A percentile compares a stretch with the other conserved stretches of the same genome.
Evolutionary conservation across 2,888 invertebrate species (phyloP).

Genomic region (Boloria selene): DNA sequence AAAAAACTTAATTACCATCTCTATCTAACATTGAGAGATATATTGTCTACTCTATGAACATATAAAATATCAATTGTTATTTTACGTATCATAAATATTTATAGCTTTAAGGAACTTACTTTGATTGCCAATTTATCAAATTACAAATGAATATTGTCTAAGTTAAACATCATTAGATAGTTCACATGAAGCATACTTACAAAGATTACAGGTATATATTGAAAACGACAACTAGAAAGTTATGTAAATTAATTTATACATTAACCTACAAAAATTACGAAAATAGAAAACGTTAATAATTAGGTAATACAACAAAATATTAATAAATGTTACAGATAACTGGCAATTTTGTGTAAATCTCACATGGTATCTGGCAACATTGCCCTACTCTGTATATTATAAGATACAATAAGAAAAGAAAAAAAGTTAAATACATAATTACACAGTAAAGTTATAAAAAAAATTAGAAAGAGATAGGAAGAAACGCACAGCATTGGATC

Average conservation of each 20-base stretch:
- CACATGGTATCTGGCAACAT: constrained; percentile 36
- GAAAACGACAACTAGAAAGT: constrained; percentile 11
- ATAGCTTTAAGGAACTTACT: constrained; percentile 11
- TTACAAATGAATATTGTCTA: constrained; percentile 2
- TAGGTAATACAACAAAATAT: constrained; percentile 19
- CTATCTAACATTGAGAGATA: background rate
- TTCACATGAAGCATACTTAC: constrained; percentile 25
- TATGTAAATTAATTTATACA: constrained; percentile 17
- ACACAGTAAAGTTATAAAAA: constrained; percentile 7
- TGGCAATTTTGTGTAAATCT: constrained; percentile 32
- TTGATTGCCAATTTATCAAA: constrained; percentile 23
- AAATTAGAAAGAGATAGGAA: background rate
- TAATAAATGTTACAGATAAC: constrained; percentile 22
- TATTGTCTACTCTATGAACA: background rate
- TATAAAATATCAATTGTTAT: background rate
- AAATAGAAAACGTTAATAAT: constrained; percentile 16
- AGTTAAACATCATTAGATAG: constrained; percentile 11
- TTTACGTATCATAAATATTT: background rate
- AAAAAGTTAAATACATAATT: background rate
- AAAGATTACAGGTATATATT: constrained; percentile 6
- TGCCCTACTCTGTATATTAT: constrained; percentile 1
- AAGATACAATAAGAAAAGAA: background rate
- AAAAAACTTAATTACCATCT: background rate
- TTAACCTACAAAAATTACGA: constrained; percentile 9
- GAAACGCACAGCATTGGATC: background rate